phyloP scores from a whole-genome alignment of 2,797 vertebrate species.

The Lepilemur septentrionalis region DNA sequence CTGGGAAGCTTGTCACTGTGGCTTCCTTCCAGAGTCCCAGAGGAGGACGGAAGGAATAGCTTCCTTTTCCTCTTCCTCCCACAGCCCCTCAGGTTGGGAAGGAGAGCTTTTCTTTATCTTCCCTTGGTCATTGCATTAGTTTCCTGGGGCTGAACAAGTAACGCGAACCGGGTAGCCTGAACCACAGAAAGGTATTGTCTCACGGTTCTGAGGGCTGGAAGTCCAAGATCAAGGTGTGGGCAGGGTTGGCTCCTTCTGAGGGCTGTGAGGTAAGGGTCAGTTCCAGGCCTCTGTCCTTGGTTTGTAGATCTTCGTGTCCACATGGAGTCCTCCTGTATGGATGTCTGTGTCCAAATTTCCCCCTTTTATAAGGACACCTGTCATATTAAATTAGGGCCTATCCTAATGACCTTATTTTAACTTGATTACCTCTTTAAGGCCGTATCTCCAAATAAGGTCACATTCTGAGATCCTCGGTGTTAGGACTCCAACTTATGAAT shows the following conservation, averaged over 20 bases:
- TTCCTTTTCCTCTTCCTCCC: background rate
- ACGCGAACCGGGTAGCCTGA: no score
- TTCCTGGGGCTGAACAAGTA: background rate
- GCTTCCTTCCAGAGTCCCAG: background rate
- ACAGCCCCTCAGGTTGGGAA: background rate
- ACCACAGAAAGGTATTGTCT: background rate
- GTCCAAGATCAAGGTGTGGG: background rate
- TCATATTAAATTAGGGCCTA: background rate
- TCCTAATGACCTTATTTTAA: background rate
- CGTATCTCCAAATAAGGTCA: background rate
- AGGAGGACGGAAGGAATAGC: background rate
- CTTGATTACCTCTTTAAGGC: background rate
- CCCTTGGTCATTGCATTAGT: background rate
- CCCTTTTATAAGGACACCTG: background rate
- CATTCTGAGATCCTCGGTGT: background rate
- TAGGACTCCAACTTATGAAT: background rate
- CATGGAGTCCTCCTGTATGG: accelerated
- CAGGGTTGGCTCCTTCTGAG: background rate
- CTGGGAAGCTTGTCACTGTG: background rate
- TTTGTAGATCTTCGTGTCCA: background rate
- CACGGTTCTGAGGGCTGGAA: background rate
- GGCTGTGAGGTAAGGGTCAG: no score
- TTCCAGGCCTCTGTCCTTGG: background rate
- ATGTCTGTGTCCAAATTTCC: background rate
- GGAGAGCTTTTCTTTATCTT: background rate